phyloP scores from a whole-genome alignment of 2,113 vertebrate species.

The Panurus biarmicus region DNA sequence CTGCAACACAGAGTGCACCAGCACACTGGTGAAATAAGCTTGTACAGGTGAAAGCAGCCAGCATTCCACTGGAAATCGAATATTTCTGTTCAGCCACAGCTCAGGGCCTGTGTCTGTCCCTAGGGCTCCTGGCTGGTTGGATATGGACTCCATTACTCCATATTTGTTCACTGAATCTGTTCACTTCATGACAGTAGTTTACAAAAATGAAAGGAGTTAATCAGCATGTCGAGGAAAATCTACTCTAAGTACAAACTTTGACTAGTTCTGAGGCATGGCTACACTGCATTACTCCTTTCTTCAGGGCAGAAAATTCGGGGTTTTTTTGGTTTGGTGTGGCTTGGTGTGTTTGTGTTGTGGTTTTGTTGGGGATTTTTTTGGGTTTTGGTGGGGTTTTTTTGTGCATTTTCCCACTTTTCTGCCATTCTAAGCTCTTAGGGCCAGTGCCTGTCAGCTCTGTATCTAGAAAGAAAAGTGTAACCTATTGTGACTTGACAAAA shows the following conservation, averaged over 20 bases:
- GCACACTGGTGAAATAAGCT: not conserved
- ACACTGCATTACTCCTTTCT: not conserved
- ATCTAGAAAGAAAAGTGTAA: not conserved
- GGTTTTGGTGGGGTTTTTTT: too few relatives aligned
- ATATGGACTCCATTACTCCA: not conserved
- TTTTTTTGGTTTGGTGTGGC: too few relatives aligned
- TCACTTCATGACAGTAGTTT: not conserved
- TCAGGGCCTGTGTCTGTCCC: not conserved
- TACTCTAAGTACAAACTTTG: not conserved
- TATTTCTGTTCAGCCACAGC: not conserved
- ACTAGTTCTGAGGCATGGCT: not conserved
- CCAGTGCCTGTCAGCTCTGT: not conserved
- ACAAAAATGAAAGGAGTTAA: not conserved
- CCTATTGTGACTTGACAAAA: not conserved
- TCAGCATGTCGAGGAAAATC: not conserved
- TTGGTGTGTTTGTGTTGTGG: too few relatives aligned
- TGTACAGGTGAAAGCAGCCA: not conserved
- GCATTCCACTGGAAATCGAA: not conserved
- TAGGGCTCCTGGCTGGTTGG: too few relatives aligned
- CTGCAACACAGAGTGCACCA: not conserved
- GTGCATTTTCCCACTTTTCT: not conserved
- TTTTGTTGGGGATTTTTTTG: too few relatives aligned
- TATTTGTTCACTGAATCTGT: not conserved
- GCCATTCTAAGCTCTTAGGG: not conserved
- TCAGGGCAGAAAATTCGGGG: not conserved